Evolutionary conservation across 2,888 invertebrate genomes (phyloP).

Genomic region (Watsonalla cultraria): DNA sequence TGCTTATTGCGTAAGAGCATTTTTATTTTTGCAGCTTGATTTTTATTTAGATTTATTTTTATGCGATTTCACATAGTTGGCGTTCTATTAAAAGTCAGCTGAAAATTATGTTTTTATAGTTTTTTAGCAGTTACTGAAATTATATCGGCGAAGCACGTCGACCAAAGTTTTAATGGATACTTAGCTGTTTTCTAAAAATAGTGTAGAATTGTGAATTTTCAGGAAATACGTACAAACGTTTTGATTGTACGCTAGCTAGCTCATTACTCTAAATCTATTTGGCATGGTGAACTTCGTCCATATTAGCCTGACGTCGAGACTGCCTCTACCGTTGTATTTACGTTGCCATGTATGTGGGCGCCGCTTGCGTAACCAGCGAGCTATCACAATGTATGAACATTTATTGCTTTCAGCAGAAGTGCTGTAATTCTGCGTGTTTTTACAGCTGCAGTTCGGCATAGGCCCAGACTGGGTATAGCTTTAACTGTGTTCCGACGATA

Average conservation of each 20-base stretch:
- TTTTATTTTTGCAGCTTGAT: constrained; percentile 35
- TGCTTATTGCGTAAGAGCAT: constrained; percentile 42
- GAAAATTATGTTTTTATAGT: constrained; percentile 20
- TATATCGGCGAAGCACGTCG: background rate
- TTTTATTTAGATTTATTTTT: constrained; percentile 45
- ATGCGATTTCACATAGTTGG: constrained; percentile 31
- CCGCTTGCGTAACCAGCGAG: constrained; percentile 42
- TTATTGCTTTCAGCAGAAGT: constrained; percentile 51
- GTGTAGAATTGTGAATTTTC: background rate
- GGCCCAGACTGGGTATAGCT: constrained; percentile 60
- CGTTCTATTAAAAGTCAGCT: constrained; percentile 25
- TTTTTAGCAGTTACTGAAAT: constrained; percentile 9
- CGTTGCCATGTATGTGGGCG: constrained; percentile 40
- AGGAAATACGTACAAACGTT: background rate
- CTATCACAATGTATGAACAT: constrained; percentile 46
- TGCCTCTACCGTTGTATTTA: constrained; percentile 28
- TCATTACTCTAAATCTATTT: constrained; percentile 6
- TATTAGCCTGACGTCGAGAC: constrained; percentile 3
- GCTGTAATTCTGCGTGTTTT: constrained; percentile 65
- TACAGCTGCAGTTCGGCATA: constrained; percentile 70
- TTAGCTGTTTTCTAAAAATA: background rate
- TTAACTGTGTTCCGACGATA: constrained; percentile 70
- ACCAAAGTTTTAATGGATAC: background rate
- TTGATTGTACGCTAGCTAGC: background rate
- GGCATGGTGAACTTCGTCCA: constrained; percentile 11